Evolutionary conservation across 30 jellyfish, hydroid and myxozoan species (phyloP).

Genomic region (Turritopsis dohrnii): DNA sequence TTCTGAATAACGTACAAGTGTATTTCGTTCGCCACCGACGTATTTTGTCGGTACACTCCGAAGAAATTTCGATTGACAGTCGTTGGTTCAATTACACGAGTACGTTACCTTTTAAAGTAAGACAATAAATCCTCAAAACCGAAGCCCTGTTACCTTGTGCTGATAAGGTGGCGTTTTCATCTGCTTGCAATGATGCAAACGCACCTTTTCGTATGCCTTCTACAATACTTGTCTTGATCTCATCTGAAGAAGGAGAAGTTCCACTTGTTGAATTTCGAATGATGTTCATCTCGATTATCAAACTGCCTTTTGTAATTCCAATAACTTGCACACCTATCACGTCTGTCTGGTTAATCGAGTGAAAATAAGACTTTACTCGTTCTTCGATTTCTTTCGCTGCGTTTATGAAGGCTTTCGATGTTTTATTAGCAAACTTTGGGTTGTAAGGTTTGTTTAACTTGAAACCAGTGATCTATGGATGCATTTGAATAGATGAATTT

Average conservation of each 20-base stretch:
- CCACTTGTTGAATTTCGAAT: background rate
- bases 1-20: too few relatives aligned
- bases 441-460: background rate
- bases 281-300: background rate
- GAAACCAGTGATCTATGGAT: background rate
- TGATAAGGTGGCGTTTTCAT: background rate
- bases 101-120: too few relatives aligned
- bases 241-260: background rate
- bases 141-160: background rate
- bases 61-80: too few relatives aligned
- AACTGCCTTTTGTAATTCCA: background rate
- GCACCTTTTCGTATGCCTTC: background rate
- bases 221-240: background rate
- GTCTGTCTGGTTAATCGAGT: background rate
- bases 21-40: too few relatives aligned
- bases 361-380: background rate
- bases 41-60: too few relatives aligned
- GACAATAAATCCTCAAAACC: too few relatives aligned
- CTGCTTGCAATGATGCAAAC: background rate
- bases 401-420: constrained; percentile 3
- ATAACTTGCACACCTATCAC: background rate
- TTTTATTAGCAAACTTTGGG: background rate
- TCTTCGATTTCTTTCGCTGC: background rate
- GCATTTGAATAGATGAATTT: background rate
- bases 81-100: too few relatives aligned